Conservation (phyloP, 2,888 invertebrate species). For the Thecophora atra region DNA sequence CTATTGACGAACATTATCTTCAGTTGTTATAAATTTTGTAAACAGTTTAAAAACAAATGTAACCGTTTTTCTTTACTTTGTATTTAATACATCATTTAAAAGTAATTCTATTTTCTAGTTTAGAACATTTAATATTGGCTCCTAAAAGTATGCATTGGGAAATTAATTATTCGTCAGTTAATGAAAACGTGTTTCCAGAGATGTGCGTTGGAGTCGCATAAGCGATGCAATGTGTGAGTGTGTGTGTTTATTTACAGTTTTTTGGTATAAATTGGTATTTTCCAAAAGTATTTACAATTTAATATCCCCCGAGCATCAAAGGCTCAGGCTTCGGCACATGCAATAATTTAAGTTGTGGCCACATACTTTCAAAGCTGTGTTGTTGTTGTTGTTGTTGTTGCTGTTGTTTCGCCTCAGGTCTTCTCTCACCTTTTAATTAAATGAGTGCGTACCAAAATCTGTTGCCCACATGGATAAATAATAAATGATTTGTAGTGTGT, state of each 20-base stretch:
- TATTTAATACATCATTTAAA: too few relatives aligned
- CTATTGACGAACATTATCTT: too few relatives aligned
- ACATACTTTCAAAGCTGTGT: neutral
- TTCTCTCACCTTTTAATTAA: constrained; percentile 28
- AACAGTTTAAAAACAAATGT: too few relatives aligned
- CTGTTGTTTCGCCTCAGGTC: too few relatives aligned
- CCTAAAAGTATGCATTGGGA: constrained; percentile 40
- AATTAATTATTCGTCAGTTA: constrained; percentile 43
- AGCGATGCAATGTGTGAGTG: constrained; percentile 22
- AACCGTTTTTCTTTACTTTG: too few relatives aligned
- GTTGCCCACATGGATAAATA: neutral
- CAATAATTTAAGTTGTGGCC: constrained; percentile 16
- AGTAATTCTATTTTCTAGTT: too few relatives aligned
- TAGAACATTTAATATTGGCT: constrained; percentile 30
- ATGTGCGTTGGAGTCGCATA: constrained; percentile 11
- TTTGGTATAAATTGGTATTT: constrained; percentile 5
- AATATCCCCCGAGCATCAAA: constrained; percentile 40
- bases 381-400: neutral
- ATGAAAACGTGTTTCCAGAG: constrained; percentile 24
- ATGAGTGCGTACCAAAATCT: constrained; percentile 13
- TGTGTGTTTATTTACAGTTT: constrained; percentile 26
- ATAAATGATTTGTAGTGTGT: constrained; percentile 25
- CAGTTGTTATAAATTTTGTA: too few relatives aligned
- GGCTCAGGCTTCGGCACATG: constrained; percentile 16
- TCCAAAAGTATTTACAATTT: constrained; percentile 42